These are phyloP conservation scores for Leptopilina clavipes DNA, from an alignment of 1,140 invertebrate genomes.

Conservation along the genomic window DNA sequence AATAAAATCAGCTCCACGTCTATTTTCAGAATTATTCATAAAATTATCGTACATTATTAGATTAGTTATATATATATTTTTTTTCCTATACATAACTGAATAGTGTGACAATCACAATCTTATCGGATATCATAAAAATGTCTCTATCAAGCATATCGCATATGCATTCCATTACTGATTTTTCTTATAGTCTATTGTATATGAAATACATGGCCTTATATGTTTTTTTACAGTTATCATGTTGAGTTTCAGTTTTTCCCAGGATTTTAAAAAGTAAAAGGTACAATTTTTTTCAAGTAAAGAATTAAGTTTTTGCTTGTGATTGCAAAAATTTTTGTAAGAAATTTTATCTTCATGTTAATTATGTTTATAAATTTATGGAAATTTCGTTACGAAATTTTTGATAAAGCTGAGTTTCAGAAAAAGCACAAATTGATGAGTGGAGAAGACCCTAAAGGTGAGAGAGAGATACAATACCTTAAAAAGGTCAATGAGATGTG, in stretches of 20 bases:
- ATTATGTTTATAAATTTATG: too few species aligned
- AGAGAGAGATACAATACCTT: too few species aligned
- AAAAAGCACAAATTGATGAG: too few species aligned
- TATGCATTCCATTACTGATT: conserved; percentile 45
- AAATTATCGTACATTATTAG: conserved; percentile 57
- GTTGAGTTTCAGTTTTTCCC: conserved; percentile 41
- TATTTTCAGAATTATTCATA: conserved; percentile 52
- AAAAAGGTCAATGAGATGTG: too few species aligned
- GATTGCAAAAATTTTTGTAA: not conserved
- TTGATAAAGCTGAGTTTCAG: too few species aligned
- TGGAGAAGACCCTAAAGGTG: too few species aligned
- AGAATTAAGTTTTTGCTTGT: not conserved
- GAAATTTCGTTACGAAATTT: too few species aligned
- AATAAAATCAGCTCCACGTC: conserved; percentile 54
- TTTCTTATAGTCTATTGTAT: conserved; percentile 58
- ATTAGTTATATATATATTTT: conserved; percentile 42
- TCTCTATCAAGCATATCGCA: conserved; percentile 31
- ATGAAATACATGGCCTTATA: conserved; percentile 69
- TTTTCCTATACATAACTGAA: conserved; percentile 6
- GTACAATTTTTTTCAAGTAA: too few species aligned
- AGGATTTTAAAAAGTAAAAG: conserved; percentile 19
- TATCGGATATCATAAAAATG: conserved; percentile 15
- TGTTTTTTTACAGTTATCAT: conserved; percentile 58
- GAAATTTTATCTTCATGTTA: too few species aligned
- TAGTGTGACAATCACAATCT: conserved; percentile 41